Percentiles rank a stretch among this genome's conserved stretches.
These are phyloP conservation scores for Bombylius discolor DNA, from an alignment of 2,888 invertebrate species.

Conservation along the genomic window DNA sequence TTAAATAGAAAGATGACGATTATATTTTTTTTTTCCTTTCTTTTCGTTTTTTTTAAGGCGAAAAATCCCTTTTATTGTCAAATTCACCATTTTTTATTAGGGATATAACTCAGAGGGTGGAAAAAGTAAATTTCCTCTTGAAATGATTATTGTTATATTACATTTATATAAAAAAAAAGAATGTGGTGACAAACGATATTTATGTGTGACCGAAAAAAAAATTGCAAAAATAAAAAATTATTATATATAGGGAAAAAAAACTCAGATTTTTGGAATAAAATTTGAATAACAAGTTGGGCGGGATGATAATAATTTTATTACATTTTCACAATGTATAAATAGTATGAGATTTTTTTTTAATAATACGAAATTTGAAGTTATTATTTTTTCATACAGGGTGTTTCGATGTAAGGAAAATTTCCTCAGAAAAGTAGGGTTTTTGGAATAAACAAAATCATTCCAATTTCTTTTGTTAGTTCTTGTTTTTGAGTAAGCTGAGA, in stretches of 20 bases:
- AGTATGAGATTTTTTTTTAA: too few relatives aligned
- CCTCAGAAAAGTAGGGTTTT: too few relatives aligned
- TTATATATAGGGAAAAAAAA: background rate
- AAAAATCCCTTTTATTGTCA: constrained; percentile 15
- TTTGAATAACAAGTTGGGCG: constrained; percentile 2
- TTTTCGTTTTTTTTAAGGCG: background rate
- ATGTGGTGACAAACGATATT: constrained; percentile 8
- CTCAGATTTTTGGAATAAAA: background rate
- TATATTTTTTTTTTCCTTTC: too few relatives aligned
- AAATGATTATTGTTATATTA: constrained; percentile 3
- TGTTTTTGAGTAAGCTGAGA: too few relatives aligned
- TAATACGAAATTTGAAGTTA: too few relatives aligned
- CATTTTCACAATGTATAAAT: too few relatives aligned
- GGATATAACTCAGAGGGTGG: constrained; percentile 10
- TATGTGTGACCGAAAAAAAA: constrained; percentile 5
- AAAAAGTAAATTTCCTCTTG: constrained; percentile 8
- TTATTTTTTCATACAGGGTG: too few relatives aligned
- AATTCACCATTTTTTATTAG: constrained; percentile 16
- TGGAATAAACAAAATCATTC: too few relatives aligned
- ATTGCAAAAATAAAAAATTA: background rate
- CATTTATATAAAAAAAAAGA: background rate
- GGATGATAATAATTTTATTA: too few relatives aligned
- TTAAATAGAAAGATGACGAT: background rate
- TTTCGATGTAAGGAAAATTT: too few relatives aligned
- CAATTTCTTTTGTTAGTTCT: too few relatives aligned